Percentiles rank a stretch among this genome's conserved stretches.
phyloP scores from a whole-genome alignment of 2,797 vertebrate genomes.

The Phrynocephalus forsythii region DNA sequence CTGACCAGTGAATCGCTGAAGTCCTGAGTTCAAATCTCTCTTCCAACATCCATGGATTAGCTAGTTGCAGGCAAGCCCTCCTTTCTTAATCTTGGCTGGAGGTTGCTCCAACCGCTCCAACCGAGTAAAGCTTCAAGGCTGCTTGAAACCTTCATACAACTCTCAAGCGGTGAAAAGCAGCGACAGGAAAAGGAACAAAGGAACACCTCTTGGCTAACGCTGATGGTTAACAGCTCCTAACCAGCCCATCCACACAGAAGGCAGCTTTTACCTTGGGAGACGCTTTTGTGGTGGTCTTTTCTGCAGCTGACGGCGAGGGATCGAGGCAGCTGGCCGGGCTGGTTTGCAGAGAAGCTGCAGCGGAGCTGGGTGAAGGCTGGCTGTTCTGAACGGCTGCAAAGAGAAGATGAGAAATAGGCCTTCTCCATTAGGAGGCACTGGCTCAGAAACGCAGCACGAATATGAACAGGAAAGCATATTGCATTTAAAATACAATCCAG shows the following conservation, averaged over 20 bases:
- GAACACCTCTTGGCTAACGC: too few relatives aligned
- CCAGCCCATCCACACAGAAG: background rate
- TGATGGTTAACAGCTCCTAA: background rate
- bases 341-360: conserved; percentile 84
- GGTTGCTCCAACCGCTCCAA: background rate
- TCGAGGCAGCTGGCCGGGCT: conserved; percentile 44
- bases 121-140: too few relatives aligned
- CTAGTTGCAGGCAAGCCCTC: too few relatives aligned
- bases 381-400: conserved; percentile 78
- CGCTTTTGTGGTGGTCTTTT: conserved; percentile 52
- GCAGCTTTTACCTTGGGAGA: conserved; percentile 79
- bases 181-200: background rate
- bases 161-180: background rate
- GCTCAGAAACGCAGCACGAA: background rate
- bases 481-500: background rate
- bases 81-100: background rate
- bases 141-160: background rate
- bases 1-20: background rate
- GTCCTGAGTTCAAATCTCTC: too few relatives aligned
- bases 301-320: conserved; percentile 58
- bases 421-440: background rate
- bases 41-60: background rate
- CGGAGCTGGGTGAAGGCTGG: conserved; percentile 83
- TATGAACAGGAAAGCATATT: background rate
- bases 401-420: background rate